Conservation (phyloP, 1,140 invertebrate species). For the Panagrolaimus sp. region DNA sequence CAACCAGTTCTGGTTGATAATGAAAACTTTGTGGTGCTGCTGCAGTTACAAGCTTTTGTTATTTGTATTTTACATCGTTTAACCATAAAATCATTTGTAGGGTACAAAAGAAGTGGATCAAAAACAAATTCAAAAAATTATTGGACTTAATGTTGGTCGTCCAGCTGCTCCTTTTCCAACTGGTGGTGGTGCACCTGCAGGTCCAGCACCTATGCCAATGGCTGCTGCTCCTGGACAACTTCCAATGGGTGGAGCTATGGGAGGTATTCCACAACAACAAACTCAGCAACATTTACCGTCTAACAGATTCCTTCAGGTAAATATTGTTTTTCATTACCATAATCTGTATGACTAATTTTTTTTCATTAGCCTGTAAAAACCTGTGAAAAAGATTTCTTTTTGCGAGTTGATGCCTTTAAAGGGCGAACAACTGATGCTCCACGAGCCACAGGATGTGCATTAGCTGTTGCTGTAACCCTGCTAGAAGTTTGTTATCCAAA, state of each 20-base stretch:
- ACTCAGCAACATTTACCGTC: conserved; percentile 40
- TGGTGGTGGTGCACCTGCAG: conserved; percentile 14
- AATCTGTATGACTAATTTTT: conserved; percentile 58
- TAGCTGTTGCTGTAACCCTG: conserved; percentile 91
- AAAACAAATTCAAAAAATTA: conserved; percentile 79
- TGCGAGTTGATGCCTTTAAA: conserved; percentile 85
- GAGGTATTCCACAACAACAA: background rate
- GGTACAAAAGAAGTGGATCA: conserved; percentile 93
- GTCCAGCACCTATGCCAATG: conserved; percentile 54
- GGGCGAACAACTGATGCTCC: conserved; percentile 90
- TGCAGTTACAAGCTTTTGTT: too few species aligned
- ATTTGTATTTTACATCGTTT: too few species aligned
- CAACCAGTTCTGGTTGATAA: too few species aligned
- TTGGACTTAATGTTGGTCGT: conserved; percentile 46
- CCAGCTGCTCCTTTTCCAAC: conserved; percentile 16
- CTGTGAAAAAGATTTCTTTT: conserved; percentile 89
- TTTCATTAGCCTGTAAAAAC: conserved; percentile 87
- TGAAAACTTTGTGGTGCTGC: too few species aligned
- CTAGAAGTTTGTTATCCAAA: conserved; percentile 91
- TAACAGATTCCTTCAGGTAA: conserved; percentile 64
- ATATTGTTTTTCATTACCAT: too few species aligned
- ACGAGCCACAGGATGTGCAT: conserved; percentile 86
- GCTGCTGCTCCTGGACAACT: conserved; percentile 30
- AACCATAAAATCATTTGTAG: too few species aligned
- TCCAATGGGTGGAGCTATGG: conserved; percentile 21